Conservation (phyloP, 2,888 invertebrate species). For the Habroteleia sp. region DNA sequence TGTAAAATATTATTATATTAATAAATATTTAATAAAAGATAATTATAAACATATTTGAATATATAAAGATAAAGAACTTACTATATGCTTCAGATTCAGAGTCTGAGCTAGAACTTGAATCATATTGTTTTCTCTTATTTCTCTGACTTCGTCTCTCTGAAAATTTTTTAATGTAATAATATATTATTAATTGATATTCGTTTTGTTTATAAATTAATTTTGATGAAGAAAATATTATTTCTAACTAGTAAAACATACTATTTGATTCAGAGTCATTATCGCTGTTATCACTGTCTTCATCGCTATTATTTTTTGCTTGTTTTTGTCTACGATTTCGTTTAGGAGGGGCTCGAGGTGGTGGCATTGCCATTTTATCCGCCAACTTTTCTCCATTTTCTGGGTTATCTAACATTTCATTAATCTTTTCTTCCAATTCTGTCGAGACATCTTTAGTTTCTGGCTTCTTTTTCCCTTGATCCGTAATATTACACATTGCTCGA, state of each 20-base stretch:
- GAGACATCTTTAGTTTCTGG: slow-evolving; percentile 71
- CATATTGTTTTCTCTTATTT: slow-evolving; percentile 11
- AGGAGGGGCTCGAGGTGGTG: slow-evolving; percentile 71
- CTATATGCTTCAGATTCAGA: slow-evolving; percentile 8
- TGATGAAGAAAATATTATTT: too few relatives aligned
- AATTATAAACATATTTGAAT: too few relatives aligned
- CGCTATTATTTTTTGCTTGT: slow-evolving; percentile 41
- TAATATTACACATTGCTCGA: slow-evolving; percentile 72
- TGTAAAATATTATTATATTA: too few relatives aligned
- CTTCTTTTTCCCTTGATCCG: slow-evolving; percentile 75
- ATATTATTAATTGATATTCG: neutral
- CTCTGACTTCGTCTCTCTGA: slow-evolving; percentile 26
- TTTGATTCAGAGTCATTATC: slow-evolving; percentile 44
- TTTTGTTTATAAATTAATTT: too few relatives aligned
- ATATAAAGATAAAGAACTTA: too few relatives aligned
- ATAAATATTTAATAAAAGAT: too few relatives aligned
- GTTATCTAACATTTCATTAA: slow-evolving; percentile 72
- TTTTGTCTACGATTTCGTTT: slow-evolving; percentile 37
- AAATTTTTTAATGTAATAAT: slow-evolving; percentile 7
- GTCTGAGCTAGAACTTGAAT: slow-evolving; percentile 16
- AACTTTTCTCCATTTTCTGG: slow-evolving; percentile 60
- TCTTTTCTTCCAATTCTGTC: slow-evolving; percentile 75
- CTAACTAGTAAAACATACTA: slow-evolving; percentile 35
- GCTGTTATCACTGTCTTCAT: slow-evolving; percentile 65
- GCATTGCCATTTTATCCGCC: slow-evolving; percentile 73